Conservation (phyloP, 2,797 vertebrate genomes). For the Neoniphon sammara region DNA sequence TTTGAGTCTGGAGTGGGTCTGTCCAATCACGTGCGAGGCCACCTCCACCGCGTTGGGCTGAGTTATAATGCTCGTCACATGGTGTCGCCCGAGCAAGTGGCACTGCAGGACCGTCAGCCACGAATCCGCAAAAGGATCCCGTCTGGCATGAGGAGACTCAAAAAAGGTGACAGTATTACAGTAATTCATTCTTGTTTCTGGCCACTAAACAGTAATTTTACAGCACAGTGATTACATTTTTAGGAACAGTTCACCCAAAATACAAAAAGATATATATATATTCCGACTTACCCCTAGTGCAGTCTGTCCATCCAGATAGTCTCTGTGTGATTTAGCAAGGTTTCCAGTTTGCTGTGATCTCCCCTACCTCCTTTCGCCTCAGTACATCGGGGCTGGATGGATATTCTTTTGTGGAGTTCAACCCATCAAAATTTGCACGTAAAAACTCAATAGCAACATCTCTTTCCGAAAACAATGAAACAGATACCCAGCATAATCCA, state of each 20-base stretch:
- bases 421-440: too few species aligned
- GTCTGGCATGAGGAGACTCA: constrained; percentile 83
- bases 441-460: too few species aligned
- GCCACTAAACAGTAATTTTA: background rate
- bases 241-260: background rate
- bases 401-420: too few species aligned
- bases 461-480: too few species aligned
- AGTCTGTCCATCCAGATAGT: too few species aligned
- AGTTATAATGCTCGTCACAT: constrained; percentile 93
- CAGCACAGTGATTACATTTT: background rate
- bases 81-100: constrained; percentile 93
- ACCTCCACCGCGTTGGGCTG: constrained; percentile 92
- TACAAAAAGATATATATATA: too few species aligned
- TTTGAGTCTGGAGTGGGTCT: constrained; percentile 94
- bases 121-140: constrained; percentile 88
- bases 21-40: constrained; percentile 94
- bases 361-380: too few species aligned
- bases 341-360: too few species aligned
- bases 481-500: too few species aligned
- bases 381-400: too few species aligned
- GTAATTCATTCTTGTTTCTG: background rate
- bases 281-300: too few species aligned
- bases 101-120: constrained; percentile 89
- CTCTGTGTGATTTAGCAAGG: too few species aligned
- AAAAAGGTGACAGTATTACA: constrained; percentile 85